These are phyloP conservation scores for Leptinotarsa undecemlineata DNA, from an alignment of 1,140 invertebrate species.

Conservation along the genomic window DNA sequence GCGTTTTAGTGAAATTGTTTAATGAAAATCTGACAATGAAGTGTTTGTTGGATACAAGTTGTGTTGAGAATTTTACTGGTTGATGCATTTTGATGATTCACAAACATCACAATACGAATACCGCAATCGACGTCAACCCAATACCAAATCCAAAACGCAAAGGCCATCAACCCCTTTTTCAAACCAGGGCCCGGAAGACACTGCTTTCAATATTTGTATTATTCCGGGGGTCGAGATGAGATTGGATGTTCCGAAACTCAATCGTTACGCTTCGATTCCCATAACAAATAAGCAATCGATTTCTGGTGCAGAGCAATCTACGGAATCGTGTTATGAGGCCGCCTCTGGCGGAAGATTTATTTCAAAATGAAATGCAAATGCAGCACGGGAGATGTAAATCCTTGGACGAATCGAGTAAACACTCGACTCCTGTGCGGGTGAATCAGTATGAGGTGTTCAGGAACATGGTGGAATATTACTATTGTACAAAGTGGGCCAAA, in stretches of 20 bases:
- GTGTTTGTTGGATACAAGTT: no score
- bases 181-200: background rate
- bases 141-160: no score
- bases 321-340: background rate
- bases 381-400: background rate
- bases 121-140: no score
- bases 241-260: background rate
- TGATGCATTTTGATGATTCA: no score
- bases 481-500: no score
- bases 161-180: background rate
- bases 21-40: no score
- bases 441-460: no score
- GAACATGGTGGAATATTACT: no score
- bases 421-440: no score
- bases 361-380: background rate
- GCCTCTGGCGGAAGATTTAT: background rate
- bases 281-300: conserved; percentile 8
- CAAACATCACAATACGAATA: no score
- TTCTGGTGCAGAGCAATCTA: conserved; percentile 1
- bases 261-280: conserved; percentile 1
- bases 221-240: background rate
- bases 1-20: no score
- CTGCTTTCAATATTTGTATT: conserved; percentile 1
- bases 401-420: background rate
- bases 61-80: no score